Evolutionary conservation across 2,113 vertebrate species (phyloP).

Genomic region (Acanthisitta chloris): DNA sequence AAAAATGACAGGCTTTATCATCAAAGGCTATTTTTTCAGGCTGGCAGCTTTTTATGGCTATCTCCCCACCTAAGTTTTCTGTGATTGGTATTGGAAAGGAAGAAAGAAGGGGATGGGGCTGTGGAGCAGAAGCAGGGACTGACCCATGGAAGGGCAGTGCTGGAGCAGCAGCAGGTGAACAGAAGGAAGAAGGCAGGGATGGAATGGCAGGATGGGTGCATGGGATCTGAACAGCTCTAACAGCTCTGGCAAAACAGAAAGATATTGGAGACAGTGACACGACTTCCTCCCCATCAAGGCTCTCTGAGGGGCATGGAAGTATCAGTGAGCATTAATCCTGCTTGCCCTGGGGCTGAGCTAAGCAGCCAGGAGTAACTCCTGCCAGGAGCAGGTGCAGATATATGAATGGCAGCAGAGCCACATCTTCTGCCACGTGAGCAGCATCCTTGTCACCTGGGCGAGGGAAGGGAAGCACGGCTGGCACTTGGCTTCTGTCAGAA

Average conservation of each 20-base stretch:
- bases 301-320: neutral
- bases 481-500: neutral
- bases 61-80: neutral
- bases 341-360: neutral
- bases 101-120: neutral
- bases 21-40: neutral
- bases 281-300: neutral
- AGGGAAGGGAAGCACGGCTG: neutral
- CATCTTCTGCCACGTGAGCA: neutral
- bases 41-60: neutral
- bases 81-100: fast-evolving
- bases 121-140: neutral
- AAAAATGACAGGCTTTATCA: neutral
- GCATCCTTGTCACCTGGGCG: neutral
- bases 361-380: neutral
- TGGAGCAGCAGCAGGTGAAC: neutral
- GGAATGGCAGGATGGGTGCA: neutral
- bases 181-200: neutral
- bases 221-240: neutral
- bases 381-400: neutral
- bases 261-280: fast-evolving
- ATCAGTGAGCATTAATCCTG: neutral
- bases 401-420: neutral
- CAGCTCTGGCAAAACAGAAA: neutral
- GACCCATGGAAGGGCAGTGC: neutral